phyloP scores from a whole-genome alignment of 1,140 invertebrate species.

The Watersipora subatra region DNA sequence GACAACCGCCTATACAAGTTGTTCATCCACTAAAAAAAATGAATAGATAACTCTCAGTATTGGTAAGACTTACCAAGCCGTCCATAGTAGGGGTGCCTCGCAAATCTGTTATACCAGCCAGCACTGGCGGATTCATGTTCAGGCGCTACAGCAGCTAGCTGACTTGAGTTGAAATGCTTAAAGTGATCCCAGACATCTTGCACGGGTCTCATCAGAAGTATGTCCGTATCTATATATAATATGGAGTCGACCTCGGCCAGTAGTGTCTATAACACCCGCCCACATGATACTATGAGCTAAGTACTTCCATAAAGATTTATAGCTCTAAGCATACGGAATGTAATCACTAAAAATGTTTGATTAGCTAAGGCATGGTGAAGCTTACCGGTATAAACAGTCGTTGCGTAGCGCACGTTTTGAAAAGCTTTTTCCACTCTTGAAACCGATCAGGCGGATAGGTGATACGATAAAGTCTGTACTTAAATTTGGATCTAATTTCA shows the following conservation, averaged over 20 bases:
- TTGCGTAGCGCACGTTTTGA: conserved; percentile 83
- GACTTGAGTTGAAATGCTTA: conserved; percentile 63
- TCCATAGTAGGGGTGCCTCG: conserved; percentile 83
- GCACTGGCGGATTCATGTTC: conserved; percentile 81
- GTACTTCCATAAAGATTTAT: too few relatives aligned
- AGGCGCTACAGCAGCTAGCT: conserved; percentile 70
- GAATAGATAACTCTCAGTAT: too few relatives aligned
- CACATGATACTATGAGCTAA: too few relatives aligned
- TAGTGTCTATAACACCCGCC: conserved; percentile 60
- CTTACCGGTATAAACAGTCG: conserved; percentile 77
- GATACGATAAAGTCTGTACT: conserved; percentile 58
- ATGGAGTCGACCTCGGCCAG: conserved; percentile 66
- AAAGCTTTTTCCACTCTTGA: conserved; percentile 65
- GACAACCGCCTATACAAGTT: too few relatives aligned
- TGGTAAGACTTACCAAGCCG: conserved; percentile 55
- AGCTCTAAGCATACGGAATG: too few relatives aligned
- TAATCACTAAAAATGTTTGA: too few relatives aligned
- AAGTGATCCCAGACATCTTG: conserved; percentile 72
- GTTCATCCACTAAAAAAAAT: too few relatives aligned
- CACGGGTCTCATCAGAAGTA: conserved; percentile 67
- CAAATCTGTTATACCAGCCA: conserved; percentile 91
- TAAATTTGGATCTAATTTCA: conserved; percentile 51
- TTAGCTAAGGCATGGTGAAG: too few relatives aligned
- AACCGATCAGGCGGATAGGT: conserved; percentile 55
- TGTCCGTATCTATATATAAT: conserved; percentile 86